These are phyloP conservation scores for Ramazzottius varieornatus DNA, from an alignment of 2,888 invertebrate species.

Conservation along the genomic window DNA sequence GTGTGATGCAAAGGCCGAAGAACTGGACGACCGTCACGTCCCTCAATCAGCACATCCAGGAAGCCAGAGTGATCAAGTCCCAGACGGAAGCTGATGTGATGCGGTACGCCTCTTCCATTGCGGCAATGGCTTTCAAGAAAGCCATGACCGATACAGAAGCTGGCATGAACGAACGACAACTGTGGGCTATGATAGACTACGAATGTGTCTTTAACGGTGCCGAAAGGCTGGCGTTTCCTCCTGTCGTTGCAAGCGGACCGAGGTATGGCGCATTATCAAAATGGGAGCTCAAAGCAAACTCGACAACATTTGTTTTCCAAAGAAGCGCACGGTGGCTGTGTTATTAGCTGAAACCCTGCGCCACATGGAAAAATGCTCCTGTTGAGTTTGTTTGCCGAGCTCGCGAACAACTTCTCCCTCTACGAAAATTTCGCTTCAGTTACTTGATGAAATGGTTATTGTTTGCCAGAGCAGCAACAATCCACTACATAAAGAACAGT, in stretches of 20 bases:
- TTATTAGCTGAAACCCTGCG: no score
- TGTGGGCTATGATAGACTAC: neutral
- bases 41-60: neutral
- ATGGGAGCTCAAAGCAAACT: neutral
- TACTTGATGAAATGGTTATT: no score
- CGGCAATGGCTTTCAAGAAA: neutral
- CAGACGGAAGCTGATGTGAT: neutral
- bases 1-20: neutral
- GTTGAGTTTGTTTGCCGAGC: no score
- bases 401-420: no score
- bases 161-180: neutral
- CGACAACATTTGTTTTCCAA: neutral
- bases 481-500: neutral
- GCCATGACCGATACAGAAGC: neutral
- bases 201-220: neutral
- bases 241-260: neutral
- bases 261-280: neutral
- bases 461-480: neutral
- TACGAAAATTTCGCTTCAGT: no score
- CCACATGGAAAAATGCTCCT: no score
- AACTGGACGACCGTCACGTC: neutral
- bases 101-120: neutral
- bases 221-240: neutral
- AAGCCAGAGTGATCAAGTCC: neutral
- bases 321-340: no score